Conservation (phyloP, 2,113 vertebrate genomes). For the Sylvietta virens region DNA sequence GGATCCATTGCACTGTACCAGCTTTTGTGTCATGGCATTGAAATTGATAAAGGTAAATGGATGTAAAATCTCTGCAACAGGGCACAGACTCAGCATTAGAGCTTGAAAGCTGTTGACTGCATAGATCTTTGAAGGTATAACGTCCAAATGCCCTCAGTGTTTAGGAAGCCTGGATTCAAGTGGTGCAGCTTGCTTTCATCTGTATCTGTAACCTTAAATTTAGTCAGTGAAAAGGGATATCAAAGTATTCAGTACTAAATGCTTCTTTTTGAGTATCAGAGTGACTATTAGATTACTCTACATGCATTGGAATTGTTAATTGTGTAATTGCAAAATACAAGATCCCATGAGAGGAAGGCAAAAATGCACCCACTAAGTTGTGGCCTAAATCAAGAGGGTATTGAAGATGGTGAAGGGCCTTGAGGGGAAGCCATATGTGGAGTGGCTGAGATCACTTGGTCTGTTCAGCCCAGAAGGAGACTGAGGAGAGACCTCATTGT, state of each 20-base stretch:
- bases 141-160: not conserved
- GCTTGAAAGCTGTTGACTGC: not conserved
- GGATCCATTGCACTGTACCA: not conserved
- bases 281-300: not conserved
- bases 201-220: not conserved
- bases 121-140: not conserved
- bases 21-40: not conserved
- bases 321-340: not conserved
- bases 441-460: not conserved
- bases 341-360: not conserved
- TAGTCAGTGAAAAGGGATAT: not conserved
- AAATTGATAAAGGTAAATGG: not conserved
- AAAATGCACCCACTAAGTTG: not conserved
- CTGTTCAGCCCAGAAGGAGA: not conserved
- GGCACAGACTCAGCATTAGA: not conserved
- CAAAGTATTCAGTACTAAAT: not conserved
- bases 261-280: not conserved
- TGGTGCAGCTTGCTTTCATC: not conserved
- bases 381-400: not conserved
- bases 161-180: not conserved
- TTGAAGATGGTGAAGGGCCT: not conserved
- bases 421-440: not conserved
- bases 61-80: not conserved
- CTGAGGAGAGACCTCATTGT: not conserved
- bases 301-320: not conserved